Evolutionary conservation across 1,140 invertebrate genomes (phyloP).

Genomic region (Papilio xuthus): DNA sequence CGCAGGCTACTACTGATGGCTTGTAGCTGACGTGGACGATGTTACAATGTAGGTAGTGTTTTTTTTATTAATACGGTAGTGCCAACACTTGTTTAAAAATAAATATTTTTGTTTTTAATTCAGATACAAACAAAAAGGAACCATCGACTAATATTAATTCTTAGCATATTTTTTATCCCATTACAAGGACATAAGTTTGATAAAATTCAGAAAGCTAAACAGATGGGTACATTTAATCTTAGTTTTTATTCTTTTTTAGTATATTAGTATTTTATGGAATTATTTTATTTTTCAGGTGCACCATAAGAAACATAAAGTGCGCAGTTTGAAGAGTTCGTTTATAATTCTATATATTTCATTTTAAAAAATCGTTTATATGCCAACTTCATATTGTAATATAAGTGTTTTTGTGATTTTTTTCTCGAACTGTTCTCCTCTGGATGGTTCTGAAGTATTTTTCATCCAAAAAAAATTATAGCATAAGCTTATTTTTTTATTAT

Average conservation of each 20-base stretch:
- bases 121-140: no score
- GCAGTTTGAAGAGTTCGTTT: neutral
- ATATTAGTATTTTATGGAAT: neutral
- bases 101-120: no score
- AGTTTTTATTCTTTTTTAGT: no score
- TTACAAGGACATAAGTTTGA: no score
- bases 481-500: constrained; percentile 23
- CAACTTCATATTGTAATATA: constrained; percentile 7
- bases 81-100: no score
- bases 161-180: no score
- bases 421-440: neutral
- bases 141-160: no score
- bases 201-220: no score
- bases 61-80: constrained; percentile 31
- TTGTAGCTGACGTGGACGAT: constrained; percentile 38
- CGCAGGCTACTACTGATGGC: constrained; percentile 57
- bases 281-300: constrained; percentile 11
- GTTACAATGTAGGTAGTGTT: constrained; percentile 43
- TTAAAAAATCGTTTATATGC: neutral
- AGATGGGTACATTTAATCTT: no score
- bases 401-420: constrained; percentile 14
- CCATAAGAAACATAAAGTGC: neutral
- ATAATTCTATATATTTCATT: constrained; percentile 5
- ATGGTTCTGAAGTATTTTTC: constrained; percentile 12
- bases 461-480: constrained; percentile 8